These are phyloP conservation scores for Argyrosomus japonicus DNA, from an alignment of 2,113 vertebrate genomes.

Conservation along the genomic window DNA sequence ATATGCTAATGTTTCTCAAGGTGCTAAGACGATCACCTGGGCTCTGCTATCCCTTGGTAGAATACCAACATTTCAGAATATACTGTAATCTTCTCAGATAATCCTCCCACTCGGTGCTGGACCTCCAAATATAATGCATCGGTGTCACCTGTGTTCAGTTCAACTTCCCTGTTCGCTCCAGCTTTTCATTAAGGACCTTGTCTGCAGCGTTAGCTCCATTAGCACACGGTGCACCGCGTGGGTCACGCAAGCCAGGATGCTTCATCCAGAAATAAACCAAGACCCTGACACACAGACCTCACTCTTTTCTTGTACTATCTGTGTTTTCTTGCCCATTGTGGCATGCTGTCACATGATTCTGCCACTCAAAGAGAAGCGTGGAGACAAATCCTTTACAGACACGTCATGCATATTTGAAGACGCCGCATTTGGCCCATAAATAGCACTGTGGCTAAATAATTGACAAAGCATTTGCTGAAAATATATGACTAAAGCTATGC, in stretches of 20 bases:
- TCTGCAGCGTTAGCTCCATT: constrained; percentile 14
- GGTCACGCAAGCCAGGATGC: constrained; percentile 42
- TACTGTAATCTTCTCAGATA: constrained; percentile 14
- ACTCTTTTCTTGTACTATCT: constrained; percentile 40
- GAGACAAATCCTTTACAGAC: constrained; percentile 75
- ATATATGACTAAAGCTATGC: constrained; percentile 59
- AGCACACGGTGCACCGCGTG: not conserved
- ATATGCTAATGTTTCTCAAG: constrained; percentile 29
- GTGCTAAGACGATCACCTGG: constrained; percentile 24
- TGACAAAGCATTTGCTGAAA: constrained; percentile 70
- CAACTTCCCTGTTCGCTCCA: constrained; percentile 18
- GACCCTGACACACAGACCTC: constrained; percentile 60
- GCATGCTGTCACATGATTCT: constrained; percentile 46
- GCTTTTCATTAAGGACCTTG: not conserved
- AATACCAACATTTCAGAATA: constrained; percentile 15
- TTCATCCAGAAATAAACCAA: constrained; percentile 54
- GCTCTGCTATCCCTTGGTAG: not conserved
- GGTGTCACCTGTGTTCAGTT: constrained; percentile 5
- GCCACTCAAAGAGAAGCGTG: constrained; percentile 59
- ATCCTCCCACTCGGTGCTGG: constrained; percentile 14
- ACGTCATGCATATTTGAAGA: constrained; percentile 82
- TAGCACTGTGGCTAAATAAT: constrained; percentile 78
- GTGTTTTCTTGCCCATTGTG: constrained; percentile 39
- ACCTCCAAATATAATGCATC: constrained; percentile 2
- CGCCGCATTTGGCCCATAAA: constrained; percentile 75